Base-by-base conservation (phyloP, 2,113 vertebrate species). In the Lichenostomus cassidix region DNA sequence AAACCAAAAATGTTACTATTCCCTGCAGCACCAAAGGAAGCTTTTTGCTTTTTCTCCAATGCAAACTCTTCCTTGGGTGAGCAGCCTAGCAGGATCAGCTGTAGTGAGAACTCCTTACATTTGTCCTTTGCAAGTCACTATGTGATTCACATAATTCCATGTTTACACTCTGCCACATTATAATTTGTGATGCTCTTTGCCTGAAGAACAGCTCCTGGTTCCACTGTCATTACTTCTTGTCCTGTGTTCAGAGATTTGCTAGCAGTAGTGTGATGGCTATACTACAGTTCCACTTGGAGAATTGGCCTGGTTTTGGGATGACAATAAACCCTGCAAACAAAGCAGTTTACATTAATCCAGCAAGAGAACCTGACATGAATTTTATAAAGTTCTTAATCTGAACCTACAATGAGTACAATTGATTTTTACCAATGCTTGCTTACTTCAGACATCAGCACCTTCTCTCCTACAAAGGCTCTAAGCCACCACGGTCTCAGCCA, bases 221-320 rank as follows among this genome's bases (percentile, higher is more conserved):
- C 98, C 98, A 98, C 83, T 94, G 95, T 65, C 97, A 96, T 97
- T 97, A 95, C 97, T 97, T 97, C 97, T 97, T 96, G 96, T 97
- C 97, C 87, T 98, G 96, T 58, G 98, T 98, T 98, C 98, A 98
- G 98, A 97, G 97, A 95, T 97, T 98, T 98, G 98, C 97, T 98
- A 98, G 98, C 98, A 97, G 98, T 97, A 97, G 97, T 96, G 98
- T 97, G 98, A 95, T 97, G 97, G 97, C 99, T 99, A 99, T 98
- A 99, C 99, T 98, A 98, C 98, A 97, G 99, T 99, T 96, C 99
- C 99, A 98, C 99, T 99, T 97, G 99, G 98, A 98, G 98, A 99
- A 98, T 98, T 98, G 99, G 99, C 99, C 98, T 99, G 99, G 98
- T 96, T 98, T 98, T 98, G 99, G 98, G 99, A 98, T 97, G 99